A percentile compares a stretch with the other conserved stretches of the same genome.
Conservation (phyloP, 2,888 invertebrate species). For the Trachelus troglodyta region DNA sequence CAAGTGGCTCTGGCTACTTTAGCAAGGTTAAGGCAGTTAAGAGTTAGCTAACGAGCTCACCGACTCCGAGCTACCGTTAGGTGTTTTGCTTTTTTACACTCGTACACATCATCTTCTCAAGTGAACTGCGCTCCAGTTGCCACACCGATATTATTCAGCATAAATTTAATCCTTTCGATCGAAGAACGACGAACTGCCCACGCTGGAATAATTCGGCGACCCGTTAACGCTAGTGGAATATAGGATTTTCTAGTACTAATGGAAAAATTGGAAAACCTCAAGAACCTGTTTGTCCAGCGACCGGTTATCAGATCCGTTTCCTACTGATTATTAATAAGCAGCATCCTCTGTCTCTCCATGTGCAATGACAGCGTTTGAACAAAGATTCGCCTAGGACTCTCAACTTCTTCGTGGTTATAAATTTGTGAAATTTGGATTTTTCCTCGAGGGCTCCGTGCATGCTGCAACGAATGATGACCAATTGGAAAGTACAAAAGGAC, state of each 20-base stretch:
- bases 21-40: constrained; percentile 34
- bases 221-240: background rate
- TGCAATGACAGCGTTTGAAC: background rate
- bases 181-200: background rate
- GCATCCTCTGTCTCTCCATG: background rate
- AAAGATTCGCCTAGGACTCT: background rate
- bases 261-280: background rate
- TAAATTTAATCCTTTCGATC: background rate
- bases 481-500: background rate
- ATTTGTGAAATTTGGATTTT: background rate
- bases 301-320: background rate
- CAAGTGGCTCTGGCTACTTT: constrained; percentile 16
- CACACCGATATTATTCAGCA: constrained; percentile 12
- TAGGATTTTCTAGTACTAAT: background rate
- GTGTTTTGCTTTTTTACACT: constrained; percentile 39
- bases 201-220: background rate
- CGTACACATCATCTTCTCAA: constrained; percentile 18
- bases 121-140: constrained; percentile 5
- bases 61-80: constrained; percentile 48
- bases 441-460: background rate
- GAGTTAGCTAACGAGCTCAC: constrained; percentile 39
- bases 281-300: background rate
- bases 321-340: background rate
- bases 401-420: background rate
- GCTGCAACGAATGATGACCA: background rate